These are phyloP conservation scores for Drosophila kanekoi DNA, from an alignment of 2,888 invertebrate species.

Conservation along the genomic window DNA sequence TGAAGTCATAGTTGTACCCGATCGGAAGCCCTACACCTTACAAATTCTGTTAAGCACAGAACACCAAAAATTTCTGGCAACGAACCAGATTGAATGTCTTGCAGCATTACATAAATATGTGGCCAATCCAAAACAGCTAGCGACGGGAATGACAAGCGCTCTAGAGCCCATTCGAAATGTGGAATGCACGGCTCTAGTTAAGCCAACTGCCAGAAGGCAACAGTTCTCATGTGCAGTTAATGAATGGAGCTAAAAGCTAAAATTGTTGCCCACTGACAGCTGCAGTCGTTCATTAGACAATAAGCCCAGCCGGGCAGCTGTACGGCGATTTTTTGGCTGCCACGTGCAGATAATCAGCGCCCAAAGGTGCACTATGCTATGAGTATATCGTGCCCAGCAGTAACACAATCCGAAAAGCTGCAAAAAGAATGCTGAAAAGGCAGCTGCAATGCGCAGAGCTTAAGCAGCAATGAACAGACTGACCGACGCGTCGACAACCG, in stretches of 20 bases:
- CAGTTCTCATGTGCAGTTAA: conserved; percentile 30
- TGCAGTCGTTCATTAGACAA: conserved; percentile 57
- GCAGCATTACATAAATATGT: conserved; percentile 68
- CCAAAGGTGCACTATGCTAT: conserved; percentile 37
- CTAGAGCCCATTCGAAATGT: conserved; percentile 4
- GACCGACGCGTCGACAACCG: conserved; percentile 40
- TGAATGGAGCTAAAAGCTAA: conserved; percentile 35
- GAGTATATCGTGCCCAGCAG: conserved; percentile 31
- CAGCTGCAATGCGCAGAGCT: conserved; percentile 72
- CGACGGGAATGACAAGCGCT: conserved; percentile 22
- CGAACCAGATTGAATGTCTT: conserved; percentile 19
- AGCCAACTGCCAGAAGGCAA: conserved; percentile 32
- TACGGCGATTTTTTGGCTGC: conserved; percentile 27
- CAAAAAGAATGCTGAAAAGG: conserved; percentile 44
- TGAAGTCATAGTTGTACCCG: conserved; percentile 20
- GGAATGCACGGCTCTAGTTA: conserved; percentile 21
- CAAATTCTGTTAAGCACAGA: conserved; percentile 55
- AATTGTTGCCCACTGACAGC: conserved; percentile 26
- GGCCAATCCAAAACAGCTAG: conserved; percentile 49
- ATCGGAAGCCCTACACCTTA: conserved; percentile 22
- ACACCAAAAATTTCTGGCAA: conserved; percentile 58
- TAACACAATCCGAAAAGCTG: conserved; percentile 64
- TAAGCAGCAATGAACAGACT: conserved; percentile 62
- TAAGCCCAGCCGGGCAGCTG: conserved; percentile 39
- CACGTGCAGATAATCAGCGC: conserved; percentile 73